These are phyloP conservation scores for Tachina grossa DNA, from an alignment of 2,888 invertebrate species.

Conservation along the genomic window DNA sequence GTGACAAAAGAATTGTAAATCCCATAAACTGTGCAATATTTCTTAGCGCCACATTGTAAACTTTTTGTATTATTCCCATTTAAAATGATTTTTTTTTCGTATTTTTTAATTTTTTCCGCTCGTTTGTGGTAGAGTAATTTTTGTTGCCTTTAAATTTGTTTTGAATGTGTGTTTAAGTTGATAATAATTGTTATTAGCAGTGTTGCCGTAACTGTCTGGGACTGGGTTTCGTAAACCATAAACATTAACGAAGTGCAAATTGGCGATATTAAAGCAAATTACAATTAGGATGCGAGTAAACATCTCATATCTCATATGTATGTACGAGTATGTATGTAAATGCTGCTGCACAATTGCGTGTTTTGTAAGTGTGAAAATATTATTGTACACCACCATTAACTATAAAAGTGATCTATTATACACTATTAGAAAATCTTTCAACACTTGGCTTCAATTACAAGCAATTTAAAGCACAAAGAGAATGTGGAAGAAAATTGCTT, in stretches of 20 bases:
- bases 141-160: constrained; percentile 36
- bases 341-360: constrained; percentile 20
- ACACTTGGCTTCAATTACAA: constrained; percentile 25
- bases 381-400: neutral
- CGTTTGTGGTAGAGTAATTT: neutral
- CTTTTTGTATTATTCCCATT: constrained; percentile 46
- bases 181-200: constrained; percentile 67
- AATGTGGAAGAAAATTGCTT: neutral
- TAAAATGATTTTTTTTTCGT: neutral
- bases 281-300: constrained; percentile 12
- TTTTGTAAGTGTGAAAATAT: constrained; percentile 42
- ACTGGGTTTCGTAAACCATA: constrained; percentile 2
- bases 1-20: constrained; percentile 35
- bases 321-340: neutral
- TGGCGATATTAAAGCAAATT: constrained; percentile 44
- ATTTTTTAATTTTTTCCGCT: neutral
- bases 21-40: constrained; percentile 54
- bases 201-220: constrained; percentile 51
- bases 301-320: no score
- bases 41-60: constrained; percentile 62
- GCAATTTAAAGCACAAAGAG: constrained; percentile 13
- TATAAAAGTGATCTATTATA: constrained; percentile 16
- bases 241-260: constrained; percentile 48
- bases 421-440: constrained; percentile 19
- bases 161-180: constrained; percentile 64